Percentiles rank a stretch among this genome's conserved stretches.
Evolutionary conservation across 2,888 invertebrate genomes (phyloP).

Genomic region (Ophonus ardosiacus): DNA sequence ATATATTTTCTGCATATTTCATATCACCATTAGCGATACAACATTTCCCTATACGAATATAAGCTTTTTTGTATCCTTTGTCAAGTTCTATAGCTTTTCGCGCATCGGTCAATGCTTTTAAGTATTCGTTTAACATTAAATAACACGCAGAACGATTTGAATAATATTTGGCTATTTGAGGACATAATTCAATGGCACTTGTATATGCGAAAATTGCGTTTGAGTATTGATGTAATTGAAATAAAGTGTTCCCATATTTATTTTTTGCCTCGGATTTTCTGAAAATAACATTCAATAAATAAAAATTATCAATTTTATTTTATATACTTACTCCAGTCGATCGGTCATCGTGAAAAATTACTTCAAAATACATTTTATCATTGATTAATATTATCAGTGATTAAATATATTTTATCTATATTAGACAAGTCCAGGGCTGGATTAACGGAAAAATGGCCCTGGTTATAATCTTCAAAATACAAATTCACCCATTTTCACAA

Average conservation of each 20-base stretch:
- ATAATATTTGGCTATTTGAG: constrained; percentile 87
- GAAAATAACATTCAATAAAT: constrained; percentile 68
- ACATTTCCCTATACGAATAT: constrained; percentile 86
- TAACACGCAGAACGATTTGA: constrained; percentile 92
- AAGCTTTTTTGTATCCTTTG: constrained; percentile 84
- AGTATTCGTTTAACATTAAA: constrained; percentile 90
- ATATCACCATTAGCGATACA: constrained; percentile 80
- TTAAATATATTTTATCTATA: not conserved
- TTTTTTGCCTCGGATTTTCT: constrained; percentile 88
- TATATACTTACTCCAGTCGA: constrained; percentile 16
- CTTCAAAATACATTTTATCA: not conserved
- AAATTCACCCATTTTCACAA: too few species aligned
- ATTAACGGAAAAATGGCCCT: too few species aligned
- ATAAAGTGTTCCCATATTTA: constrained; percentile 88
- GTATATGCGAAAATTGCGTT: constrained; percentile 87
- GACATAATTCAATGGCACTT: constrained; percentile 88
- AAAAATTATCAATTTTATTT: not conserved
- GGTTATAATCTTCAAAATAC: too few species aligned
- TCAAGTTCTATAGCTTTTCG: constrained; percentile 85
- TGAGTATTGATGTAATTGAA: constrained; percentile 88
- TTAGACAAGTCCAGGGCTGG: too few species aligned
- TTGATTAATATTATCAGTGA: not conserved
- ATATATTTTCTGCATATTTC: constrained; percentile 41
- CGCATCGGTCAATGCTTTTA: constrained; percentile 88
- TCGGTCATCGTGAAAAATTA: constrained; percentile 1